Evolutionary conservation across 2,113 vertebrate species (phyloP).

Genomic region (Anser brachyrhynchus): DNA sequence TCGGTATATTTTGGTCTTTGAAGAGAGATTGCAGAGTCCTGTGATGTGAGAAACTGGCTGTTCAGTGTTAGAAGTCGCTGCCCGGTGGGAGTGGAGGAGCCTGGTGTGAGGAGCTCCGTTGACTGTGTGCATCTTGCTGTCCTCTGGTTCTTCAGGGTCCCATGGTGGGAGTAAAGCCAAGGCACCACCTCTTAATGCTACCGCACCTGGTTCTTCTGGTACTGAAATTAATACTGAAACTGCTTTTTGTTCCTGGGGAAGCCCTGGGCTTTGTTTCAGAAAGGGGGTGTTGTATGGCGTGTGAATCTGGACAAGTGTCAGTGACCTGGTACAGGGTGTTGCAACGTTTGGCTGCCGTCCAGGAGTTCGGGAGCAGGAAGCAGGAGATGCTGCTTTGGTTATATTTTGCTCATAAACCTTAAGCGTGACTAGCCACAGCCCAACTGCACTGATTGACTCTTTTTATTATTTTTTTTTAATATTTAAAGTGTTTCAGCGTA

Average conservation of each 20-base stretch:
- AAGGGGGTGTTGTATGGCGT: neutral
- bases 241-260: neutral
- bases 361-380: neutral
- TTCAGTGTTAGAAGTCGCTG: neutral
- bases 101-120: neutral
- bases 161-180: neutral
- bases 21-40: neutral
- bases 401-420: neutral
- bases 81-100: neutral
- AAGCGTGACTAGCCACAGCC: neutral
- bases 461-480: neutral
- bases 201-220: neutral
- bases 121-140: neutral
- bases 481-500: neutral
- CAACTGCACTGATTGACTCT: neutral
- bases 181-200: neutral
- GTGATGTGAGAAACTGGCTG: neutral
- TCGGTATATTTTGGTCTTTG: neutral
- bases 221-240: neutral
- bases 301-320: neutral
- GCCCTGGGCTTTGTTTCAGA: neutral
- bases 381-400: neutral
- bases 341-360: neutral
- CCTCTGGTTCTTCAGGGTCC: neutral
- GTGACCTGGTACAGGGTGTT: neutral